Conservation (phyloP, 2,797 vertebrate genomes). For the Pyrocephalus nanus region DNA sequence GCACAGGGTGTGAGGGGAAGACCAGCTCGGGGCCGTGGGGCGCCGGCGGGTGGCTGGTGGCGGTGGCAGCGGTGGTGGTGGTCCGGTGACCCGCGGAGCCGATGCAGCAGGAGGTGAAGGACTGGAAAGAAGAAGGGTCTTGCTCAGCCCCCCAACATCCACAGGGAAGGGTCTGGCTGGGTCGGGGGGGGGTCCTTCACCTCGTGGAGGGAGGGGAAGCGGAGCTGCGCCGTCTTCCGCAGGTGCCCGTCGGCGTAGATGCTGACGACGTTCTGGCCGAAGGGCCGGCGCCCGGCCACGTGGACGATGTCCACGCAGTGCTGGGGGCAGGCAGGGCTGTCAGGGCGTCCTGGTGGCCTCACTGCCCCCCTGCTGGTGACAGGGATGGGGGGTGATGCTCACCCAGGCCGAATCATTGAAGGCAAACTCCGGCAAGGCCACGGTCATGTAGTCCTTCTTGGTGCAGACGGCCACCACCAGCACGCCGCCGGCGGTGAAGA, state of each 20-base stretch:
- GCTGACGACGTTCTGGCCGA: conserved; percentile 91
- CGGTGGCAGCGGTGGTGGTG: conserved; percentile 79
- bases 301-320: conserved; percentile 91
- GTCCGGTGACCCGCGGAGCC: conserved; percentile 95
- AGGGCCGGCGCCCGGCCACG: conserved; percentile 87
- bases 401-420: conserved; percentile 91
- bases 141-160: accelerated
- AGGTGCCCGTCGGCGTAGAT: conserved; percentile 88
- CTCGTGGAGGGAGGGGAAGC: conserved; percentile 92
- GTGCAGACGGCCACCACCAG: conserved; percentile 97
- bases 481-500: conserved; percentile 90
- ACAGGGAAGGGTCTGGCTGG: accelerated
- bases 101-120: conserved; percentile 97
- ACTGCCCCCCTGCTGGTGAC: accelerated
- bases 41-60: conserved; percentile 60
- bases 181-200: conserved; percentile 42
- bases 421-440: conserved; percentile 83
- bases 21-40: conserved; percentile 57
- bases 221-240: conserved; percentile 84
- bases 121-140: conserved; percentile 68
- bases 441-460: conserved; percentile 95
- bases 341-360: accelerated
- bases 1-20: conserved; percentile 79
- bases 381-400: background rate
- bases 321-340: conserved; percentile 64